A percentile compares a stretch with the other conserved stretches of the same genome.
phyloP scores from a whole-genome alignment of 1,140 invertebrate species.

The Euschistus heros region DNA sequence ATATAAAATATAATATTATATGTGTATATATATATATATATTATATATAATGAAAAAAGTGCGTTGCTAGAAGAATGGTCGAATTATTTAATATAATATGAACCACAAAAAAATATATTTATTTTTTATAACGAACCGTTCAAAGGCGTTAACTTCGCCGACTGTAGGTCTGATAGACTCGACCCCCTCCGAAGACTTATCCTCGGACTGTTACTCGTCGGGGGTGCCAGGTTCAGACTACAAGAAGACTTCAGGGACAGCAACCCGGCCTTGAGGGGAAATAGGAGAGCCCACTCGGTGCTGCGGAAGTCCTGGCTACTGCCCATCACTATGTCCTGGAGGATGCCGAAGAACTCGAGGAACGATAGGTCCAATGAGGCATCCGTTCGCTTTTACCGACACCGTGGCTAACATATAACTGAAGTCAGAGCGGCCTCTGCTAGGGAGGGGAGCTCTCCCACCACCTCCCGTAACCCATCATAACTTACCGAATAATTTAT shows the following conservation, averaged over 20 bases:
- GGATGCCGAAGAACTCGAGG: neutral
- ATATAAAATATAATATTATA: no score
- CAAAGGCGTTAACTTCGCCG: no score
- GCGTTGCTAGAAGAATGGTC: no score
- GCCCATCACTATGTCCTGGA: constrained; percentile 3
- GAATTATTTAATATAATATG: no score
- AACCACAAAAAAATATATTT: no score
- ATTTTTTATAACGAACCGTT: no score
- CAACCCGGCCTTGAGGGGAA: constrained; percentile 46
- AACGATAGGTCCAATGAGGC: neutral
- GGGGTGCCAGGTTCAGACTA: constrained; percentile 31
- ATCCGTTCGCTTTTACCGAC: neutral
- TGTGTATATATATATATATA: no score
- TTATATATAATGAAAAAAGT: no score
- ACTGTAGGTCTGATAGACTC: constrained; percentile 51
- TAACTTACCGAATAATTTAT: no score
- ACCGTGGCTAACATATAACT: neutral
- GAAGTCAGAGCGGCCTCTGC: neutral
- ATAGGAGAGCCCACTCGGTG: constrained; percentile 47
- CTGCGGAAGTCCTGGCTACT: neutral
- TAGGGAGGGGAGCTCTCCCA: no score
- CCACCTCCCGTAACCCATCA: no score
- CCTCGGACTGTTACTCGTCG: constrained; percentile 26
- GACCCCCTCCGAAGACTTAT: constrained; percentile 52
- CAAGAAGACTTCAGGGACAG: constrained; percentile 45